A percentile compares a stretch with the other conserved stretches of the same genome.
phyloP scores from a whole-genome alignment of 1,140 invertebrate species.

The Drosophila orena region DNA sequence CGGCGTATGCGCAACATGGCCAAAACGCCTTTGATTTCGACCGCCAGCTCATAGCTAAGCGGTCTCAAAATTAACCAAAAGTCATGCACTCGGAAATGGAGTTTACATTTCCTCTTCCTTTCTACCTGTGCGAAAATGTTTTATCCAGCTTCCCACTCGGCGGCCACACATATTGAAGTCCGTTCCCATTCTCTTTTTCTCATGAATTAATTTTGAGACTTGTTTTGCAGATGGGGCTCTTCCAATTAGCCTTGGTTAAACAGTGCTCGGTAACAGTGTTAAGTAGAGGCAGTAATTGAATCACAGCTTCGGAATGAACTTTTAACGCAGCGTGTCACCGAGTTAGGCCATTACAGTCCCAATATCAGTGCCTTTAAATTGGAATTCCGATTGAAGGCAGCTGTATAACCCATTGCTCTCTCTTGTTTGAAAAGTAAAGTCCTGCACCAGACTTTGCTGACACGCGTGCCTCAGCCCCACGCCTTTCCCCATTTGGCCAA shows the following conservation, averaged over 20 bases:
- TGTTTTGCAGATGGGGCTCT: slow-evolving; percentile 10
- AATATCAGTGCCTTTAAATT: slow-evolving; percentile 1
- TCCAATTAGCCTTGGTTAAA: slow-evolving; percentile 59
- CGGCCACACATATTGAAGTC: slow-evolving; percentile 14
- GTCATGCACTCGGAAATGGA: slow-evolving; percentile 77
- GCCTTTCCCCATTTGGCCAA: slow-evolving; percentile 7
- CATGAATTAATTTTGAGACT: slow-evolving; percentile 57
- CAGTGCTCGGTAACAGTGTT: slow-evolving; percentile 35
- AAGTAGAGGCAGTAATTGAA: slow-evolving; percentile 40
- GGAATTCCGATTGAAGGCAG: neutral
- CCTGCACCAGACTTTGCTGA: neutral
- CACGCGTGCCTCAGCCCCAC: slow-evolving; percentile 19
- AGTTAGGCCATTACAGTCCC: neutral
- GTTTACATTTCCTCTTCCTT: slow-evolving; percentile 41
- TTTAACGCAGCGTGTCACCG: slow-evolving; percentile 18
- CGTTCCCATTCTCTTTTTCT: slow-evolving; percentile 45
- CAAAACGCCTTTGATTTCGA: slow-evolving; percentile 72
- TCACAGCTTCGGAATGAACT: slow-evolving; percentile 26
- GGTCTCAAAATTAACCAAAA: slow-evolving; percentile 60
- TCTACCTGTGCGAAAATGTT: slow-evolving; percentile 70
- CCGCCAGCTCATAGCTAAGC: slow-evolving; percentile 40
- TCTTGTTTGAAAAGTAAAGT: slow-evolving; percentile 12
- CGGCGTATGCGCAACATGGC: slow-evolving; percentile 75
- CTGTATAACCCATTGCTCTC: neutral
- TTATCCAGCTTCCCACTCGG: slow-evolving; percentile 59